These are phyloP conservation scores for Bimastos eiseni DNA, from an alignment of 2,888 invertebrate species.

Conservation along the genomic window DNA sequence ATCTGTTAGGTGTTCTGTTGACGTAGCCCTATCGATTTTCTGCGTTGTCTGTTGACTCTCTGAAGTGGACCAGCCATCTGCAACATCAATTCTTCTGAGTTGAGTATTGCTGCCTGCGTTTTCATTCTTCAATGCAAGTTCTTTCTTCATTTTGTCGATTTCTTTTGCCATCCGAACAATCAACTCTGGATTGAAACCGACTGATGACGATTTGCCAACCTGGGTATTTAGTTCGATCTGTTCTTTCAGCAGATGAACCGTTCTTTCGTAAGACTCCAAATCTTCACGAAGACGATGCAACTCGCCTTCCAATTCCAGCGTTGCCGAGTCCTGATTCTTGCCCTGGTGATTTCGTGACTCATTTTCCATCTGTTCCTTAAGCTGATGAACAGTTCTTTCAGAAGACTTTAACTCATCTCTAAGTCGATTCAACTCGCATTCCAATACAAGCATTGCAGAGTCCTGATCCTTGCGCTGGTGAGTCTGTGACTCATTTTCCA, in stretches of 20 bases:
- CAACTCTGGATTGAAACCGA: constrained; percentile 6
- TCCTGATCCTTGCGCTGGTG: neutral
- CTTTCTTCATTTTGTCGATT: constrained; percentile 9
- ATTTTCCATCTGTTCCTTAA: neutral
- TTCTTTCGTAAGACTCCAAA: neutral
- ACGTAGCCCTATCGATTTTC: constrained; percentile 1
- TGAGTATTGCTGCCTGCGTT: neutral
- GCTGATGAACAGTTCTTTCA: neutral
- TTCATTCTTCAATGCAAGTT: neutral
- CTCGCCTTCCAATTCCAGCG: neutral
- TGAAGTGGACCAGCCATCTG: neutral
- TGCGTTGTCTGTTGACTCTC: neutral
- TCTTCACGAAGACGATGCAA: neutral
- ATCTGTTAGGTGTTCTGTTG: neutral
- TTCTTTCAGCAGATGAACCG: neutral
- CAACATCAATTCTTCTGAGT: neutral
- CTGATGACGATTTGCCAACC: neutral
- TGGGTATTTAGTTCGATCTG: neutral
- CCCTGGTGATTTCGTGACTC: neutral
- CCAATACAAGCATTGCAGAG: neutral
- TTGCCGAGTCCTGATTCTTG: neutral
- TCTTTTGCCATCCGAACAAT: constrained; percentile 1
- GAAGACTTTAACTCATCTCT: neutral
- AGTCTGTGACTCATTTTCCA: neutral
- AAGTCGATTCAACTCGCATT: neutral